phyloP scores from a whole-genome alignment of 2,888 invertebrate species.

The Nowickia ferox region DNA sequence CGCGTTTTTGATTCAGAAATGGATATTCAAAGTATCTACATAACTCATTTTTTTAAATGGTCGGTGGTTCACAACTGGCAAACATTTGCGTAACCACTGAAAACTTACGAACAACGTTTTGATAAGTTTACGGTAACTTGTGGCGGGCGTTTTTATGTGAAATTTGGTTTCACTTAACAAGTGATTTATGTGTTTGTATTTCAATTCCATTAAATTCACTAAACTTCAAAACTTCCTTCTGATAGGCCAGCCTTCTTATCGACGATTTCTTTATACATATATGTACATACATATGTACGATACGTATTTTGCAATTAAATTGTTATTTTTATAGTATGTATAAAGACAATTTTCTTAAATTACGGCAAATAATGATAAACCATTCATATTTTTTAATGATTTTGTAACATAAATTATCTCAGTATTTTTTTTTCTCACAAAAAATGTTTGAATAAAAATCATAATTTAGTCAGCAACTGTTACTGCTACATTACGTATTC shows the following conservation, averaged over 20 bases:
- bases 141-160: too few species aligned
- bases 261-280: neutral
- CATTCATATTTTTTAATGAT: conserved; percentile 51
- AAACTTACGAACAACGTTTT: too few species aligned
- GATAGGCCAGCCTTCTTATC: neutral
- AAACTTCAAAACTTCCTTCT: neutral
- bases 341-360: conserved; percentile 32
- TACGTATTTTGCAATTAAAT: neutral
- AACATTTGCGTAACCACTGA: too few species aligned
- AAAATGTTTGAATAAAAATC: conserved; percentile 37
- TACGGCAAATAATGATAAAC: conserved; percentile 55
- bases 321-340: neutral
- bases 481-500: neutral
- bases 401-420: conserved; percentile 56
- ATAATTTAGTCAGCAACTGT: conserved; percentile 59
- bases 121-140: too few species aligned
- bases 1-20: too few species aligned
- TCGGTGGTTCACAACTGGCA: too few species aligned
- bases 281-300: too few species aligned
- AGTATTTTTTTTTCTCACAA: neutral
- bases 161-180: too few species aligned
- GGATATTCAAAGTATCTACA: too few species aligned
- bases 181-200: neutral
- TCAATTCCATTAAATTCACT: neutral
- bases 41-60: too few species aligned